phyloP scores from a whole-genome alignment of 1,140 invertebrate genomes.

The Bombus waltoni region DNA sequence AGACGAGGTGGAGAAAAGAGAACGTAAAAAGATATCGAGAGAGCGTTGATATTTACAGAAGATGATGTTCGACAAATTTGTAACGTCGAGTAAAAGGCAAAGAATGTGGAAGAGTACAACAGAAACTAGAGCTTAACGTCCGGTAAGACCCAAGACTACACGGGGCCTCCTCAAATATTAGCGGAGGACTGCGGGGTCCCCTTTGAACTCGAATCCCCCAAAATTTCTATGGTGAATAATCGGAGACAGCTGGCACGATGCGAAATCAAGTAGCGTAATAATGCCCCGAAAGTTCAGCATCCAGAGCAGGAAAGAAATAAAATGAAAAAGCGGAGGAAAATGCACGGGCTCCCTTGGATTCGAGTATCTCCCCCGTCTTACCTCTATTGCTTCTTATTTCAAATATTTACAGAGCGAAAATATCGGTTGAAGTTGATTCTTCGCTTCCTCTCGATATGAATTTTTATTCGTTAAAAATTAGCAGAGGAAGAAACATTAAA shows the following conservation, averaged over 20 bases:
- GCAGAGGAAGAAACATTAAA: neutral
- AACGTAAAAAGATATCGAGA: neutral
- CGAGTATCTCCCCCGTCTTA: slow-evolving; percentile 9
- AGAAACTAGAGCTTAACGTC: slow-evolving; percentile 61
- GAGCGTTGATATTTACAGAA: neutral
- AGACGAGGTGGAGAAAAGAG: no score
- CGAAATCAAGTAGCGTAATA: slow-evolving; percentile 83
- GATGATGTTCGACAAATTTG: slow-evolving; percentile 5
- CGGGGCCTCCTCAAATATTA: slow-evolving; percentile 79
- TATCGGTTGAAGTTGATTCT: neutral
- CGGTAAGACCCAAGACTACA: slow-evolving; percentile 69
- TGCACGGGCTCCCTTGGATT: slow-evolving; percentile 38
- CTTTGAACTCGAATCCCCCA: slow-evolving; percentile 75
- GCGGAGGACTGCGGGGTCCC: slow-evolving; percentile 77
- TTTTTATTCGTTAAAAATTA: slow-evolving; percentile 6
- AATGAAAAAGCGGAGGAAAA: slow-evolving; percentile 67
- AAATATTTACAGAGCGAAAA: slow-evolving; percentile 35
- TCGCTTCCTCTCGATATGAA: neutral
- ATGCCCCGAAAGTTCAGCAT: slow-evolving; percentile 65
- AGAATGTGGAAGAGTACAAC: slow-evolving; percentile 20
- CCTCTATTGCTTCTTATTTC: slow-evolving; percentile 11
- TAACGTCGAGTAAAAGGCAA: slow-evolving; percentile 15
- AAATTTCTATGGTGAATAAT: slow-evolving; percentile 80
- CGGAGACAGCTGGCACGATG: slow-evolving; percentile 80
- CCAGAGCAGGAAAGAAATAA: slow-evolving; percentile 41